These are phyloP conservation scores for Cantharis flavilabris DNA, from an alignment of 2,888 invertebrate genomes.

Conservation along the genomic window DNA sequence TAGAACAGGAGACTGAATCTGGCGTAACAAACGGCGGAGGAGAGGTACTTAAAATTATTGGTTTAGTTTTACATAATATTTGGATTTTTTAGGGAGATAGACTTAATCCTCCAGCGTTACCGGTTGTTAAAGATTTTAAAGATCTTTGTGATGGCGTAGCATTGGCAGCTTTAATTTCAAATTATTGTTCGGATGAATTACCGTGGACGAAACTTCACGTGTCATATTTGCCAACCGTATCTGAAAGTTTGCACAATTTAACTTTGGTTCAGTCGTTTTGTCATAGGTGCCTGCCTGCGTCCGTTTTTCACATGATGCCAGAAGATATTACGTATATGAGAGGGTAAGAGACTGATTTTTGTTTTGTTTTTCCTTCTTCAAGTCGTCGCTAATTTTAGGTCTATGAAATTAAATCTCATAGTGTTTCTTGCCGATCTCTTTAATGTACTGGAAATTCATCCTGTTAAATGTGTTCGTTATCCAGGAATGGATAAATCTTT, in stretches of 20 bases:
- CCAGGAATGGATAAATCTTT: constrained; percentile 69
- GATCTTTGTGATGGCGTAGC: constrained; percentile 92
- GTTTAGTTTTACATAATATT: background rate
- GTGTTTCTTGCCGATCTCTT: constrained; percentile 93
- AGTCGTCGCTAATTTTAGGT: constrained; percentile 60
- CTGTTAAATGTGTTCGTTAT: constrained; percentile 84
- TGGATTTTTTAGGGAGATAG: constrained; percentile 61
- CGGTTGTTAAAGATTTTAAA: constrained; percentile 76
- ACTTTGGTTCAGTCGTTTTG: constrained; percentile 88
- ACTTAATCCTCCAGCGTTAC: constrained; percentile 64
- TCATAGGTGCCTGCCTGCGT: constrained; percentile 79
- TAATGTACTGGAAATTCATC: constrained; percentile 91
- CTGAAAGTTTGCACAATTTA: constrained; percentile 91
- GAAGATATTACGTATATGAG: constrained; percentile 94
- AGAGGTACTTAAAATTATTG: constrained; percentile 42
- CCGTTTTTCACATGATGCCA: constrained; percentile 92
- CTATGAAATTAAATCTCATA: constrained; percentile 89
- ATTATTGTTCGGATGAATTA: constrained; percentile 85
- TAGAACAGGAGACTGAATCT: constrained; percentile 57
- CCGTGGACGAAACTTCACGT: constrained; percentile 70
- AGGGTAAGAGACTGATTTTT: constrained; percentile 63
- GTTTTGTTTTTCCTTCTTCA: background rate
- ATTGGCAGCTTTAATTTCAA: constrained; percentile 83
- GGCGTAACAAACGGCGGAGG: constrained; percentile 40
- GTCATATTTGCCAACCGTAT: constrained; percentile 73